Evolutionary conservation across 1,140 invertebrate genomes (phyloP), one percentile per base, ranked within the genome.

Genomic region (Plodia interpunctella): DNA sequence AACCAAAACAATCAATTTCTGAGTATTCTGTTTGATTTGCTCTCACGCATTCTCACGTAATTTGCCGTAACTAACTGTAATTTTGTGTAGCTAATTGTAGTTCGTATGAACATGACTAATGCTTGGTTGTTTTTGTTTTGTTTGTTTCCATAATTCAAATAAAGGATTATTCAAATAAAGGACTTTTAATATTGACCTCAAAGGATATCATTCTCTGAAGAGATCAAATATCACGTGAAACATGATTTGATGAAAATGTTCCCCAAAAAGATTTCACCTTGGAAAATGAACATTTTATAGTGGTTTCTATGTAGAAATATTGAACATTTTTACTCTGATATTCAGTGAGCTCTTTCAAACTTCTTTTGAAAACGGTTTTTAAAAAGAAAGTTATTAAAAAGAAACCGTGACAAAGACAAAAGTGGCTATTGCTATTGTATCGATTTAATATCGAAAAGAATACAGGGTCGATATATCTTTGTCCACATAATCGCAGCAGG

Each of bases 401-500:
- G 13, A n/a, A 15, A 1, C 38, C 59, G 56, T 55, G 18, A 50
- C 32, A 59, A 57, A 55, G 49, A 57, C 55, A 60, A 55, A 57
- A 50, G 44, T 51, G 18, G 18, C 18, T 20, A 53, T 59, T 51
- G 18, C 18, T 20, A 53, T 59, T 51, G 54, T 38, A 60, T 60
- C 49, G 50, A 60, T 60, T 64, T 60, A 59, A 58, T 75, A 79
- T 76, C 59, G 69, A 77, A 70, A 73, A 69, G 71, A 73, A 61
- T 66, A 74, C 55, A 61, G 65, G 66, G 70, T 70, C 73, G 66
- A 82, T 86, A 78, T 79, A 83, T 84, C 78, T 83, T 80, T 80
- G 76, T 87, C 83, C 67, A 66, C 76, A 78, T 67, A 74, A 65
- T 72, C 74, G 49, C 83, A 80, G 81, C 83, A 80, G 85, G 85